Evolutionary conservation across 2,797 vertebrate genomes (phyloP), one percentile per base, ranked within the genome.

Genomic region (Falco berigora): DNA sequence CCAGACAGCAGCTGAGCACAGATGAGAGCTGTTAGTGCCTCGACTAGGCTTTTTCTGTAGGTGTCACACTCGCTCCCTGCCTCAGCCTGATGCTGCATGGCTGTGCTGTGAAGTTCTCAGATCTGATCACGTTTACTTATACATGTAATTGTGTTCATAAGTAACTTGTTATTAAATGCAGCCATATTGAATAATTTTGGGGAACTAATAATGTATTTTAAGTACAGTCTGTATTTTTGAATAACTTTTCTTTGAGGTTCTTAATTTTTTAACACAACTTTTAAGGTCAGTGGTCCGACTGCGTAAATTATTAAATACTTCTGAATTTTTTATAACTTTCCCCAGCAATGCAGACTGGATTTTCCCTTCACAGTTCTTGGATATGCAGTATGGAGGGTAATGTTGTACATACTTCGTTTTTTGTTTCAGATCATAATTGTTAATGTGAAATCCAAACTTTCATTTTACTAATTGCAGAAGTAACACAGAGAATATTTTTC

Each of bases 201-300:
- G 59, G 38, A 90, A 36, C 47, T 59, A 82, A 83, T 94, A 88
- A 89, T 89, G 20, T 82, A 36, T 90, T 92, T 93, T 83, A 96
- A 95, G 63, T 82, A 71, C 61, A 49, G 59, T 77, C 87, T 66
- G 30, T 95, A 71, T 75, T 88, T 96, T 71, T 79, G 20, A 95
- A 92, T 92, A 92, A 94, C 34, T 91, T 94, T 96, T 92, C 75
- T 91, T 85, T 69, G 28, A 95, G 72, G 72, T 86, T 94, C 96
- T 95, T 97, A 96, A 96, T 96, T 97, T 96, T 97, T 97, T 96
- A 97, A 96, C 90, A 92, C 64, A 93, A 97, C 79, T 95, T 96
- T 95, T 97, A 97, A 96, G 97, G 97, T 96, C 97, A 97, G 94
- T 92, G 88, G 96, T 97, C 96, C 2, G 0, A 92, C 82, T 55